A percentile compares a stretch with the other conserved stretches of the same genome.
phyloP scores from a whole-genome alignment of 2,113 vertebrate genomes.

The Tauraco erythrolophus region DNA sequence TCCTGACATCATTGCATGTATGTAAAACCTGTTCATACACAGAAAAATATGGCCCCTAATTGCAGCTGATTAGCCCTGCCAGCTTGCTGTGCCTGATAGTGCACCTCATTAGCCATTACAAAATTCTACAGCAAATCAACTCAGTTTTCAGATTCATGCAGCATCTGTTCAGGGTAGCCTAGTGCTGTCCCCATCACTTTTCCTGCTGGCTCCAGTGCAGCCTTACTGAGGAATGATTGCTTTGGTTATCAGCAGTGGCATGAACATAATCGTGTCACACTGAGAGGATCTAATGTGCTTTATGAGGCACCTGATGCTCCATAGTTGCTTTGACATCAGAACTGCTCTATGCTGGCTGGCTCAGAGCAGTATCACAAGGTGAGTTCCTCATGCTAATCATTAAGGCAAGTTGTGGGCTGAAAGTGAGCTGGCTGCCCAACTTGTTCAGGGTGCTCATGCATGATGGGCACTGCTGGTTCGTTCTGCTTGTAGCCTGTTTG shows the following conservation, averaged over 20 bases:
- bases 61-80: conserved; percentile 35
- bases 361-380: neutral
- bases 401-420: neutral
- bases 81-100: conserved; percentile 18
- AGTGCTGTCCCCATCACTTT: conserved; percentile 12
- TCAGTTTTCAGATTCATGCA: conserved; percentile 3
- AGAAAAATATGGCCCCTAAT: conserved; percentile 40
- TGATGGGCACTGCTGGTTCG: neutral
- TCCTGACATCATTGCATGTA: neutral
- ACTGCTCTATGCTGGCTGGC: neutral
- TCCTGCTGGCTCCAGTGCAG: conserved; percentile 5
- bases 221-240: conserved; percentile 49
- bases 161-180: conserved; percentile 58
- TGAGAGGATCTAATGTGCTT: conserved; percentile 7
- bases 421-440: neutral
- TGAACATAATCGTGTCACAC: neutral
- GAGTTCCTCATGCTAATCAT: neutral
- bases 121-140: conserved; percentile 34
- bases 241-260: conserved; percentile 42
- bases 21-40: conserved; percentile 34
- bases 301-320: neutral
- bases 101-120: conserved; percentile 48
- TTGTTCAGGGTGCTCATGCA: neutral
- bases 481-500: neutral
- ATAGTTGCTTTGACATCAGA: neutral